Percentiles rank a stretch among this genome's conserved stretches.
phyloP scores from a whole-genome alignment of 2,888 invertebrate genomes.

The Saturnia japonica region DNA sequence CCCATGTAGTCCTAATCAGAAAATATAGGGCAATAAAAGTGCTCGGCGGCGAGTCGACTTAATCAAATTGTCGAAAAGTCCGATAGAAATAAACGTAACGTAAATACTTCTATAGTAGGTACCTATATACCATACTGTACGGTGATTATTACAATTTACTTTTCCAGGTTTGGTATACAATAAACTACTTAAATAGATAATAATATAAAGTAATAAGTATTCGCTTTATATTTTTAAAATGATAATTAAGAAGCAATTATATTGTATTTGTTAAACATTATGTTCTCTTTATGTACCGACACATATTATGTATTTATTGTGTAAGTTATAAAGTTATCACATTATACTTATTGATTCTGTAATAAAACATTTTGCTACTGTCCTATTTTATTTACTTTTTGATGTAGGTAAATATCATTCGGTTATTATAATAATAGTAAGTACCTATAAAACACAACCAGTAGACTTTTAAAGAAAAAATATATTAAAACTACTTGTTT shows the following conservation, averaged over 20 bases:
- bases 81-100: conserved; percentile 42
- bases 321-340: too few relatives aligned
- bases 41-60: conserved; percentile 60
- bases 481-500: too few relatives aligned
- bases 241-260: too few relatives aligned
- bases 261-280: too few relatives aligned
- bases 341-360: not conserved
- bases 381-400: not conserved
- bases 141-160: not conserved
- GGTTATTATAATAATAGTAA: not conserved
- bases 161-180: not conserved
- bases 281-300: too few relatives aligned
- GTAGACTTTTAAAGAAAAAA: not conserved
- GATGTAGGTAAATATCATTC: not conserved
- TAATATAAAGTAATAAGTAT: not conserved
- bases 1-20: conserved; percentile 69
- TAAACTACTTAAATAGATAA: too few relatives aligned
- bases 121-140: conserved; percentile 29
- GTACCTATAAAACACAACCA: too few relatives aligned
- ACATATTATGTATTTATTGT: too few relatives aligned
- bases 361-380: too few relatives aligned
- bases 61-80: conserved; percentile 75
- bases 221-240: not conserved
- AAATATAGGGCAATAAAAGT: conserved; percentile 78
- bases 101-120: not conserved